Base-by-base conservation (phyloP, 1,140 invertebrate genomes). In the Araneus ventricosus region DNA sequence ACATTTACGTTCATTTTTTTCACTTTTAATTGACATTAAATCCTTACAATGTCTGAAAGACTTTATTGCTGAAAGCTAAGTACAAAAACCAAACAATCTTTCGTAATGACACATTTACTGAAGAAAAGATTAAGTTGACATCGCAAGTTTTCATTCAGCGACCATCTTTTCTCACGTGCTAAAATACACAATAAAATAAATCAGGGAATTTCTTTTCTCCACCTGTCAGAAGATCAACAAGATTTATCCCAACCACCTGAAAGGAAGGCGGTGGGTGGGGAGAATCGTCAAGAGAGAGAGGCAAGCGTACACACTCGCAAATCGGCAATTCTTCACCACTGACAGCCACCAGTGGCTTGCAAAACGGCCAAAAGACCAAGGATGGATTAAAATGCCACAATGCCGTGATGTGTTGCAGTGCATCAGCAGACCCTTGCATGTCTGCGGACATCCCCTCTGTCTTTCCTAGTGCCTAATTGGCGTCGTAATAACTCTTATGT, bases 301-400 rank as follows among this genome's bases (percentile, higher is more conserved):
- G 67, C 67, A 27, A 34, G 67, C 17, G 14, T 6, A 6, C 61
- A 67, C 24, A 67, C 14, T 52, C 61, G 27, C 61, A 67, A 67
- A 10, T n/a, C 24, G 61, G 20, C 67, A 37, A 75, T 75, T 75
- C 30, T 75, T 75, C 4, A 37, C 17, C 30, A 30, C 20, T 34
- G 67, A 37, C 67, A 37, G 34, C 30, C 4, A 30, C 17, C 0
- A 20, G 4, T 10, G 4, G 14, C 67, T 67, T 67, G 63, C 4
- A 67, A 27, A 75, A 34, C 67, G 30, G 0, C 30, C 27, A 75
- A 5, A 34, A 75, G 30, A 34, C 67, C 30, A 22, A 34, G 67
- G 17, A 75, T 75, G 20, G 67, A 75, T 75, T 75, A 75, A 75
- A 75, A 75, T 75, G 17, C 67, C 67, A 30, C 30, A 10, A 75